Conservation (phyloP, 1,140 invertebrate genomes). For the Panulirus ornatus region DNA sequence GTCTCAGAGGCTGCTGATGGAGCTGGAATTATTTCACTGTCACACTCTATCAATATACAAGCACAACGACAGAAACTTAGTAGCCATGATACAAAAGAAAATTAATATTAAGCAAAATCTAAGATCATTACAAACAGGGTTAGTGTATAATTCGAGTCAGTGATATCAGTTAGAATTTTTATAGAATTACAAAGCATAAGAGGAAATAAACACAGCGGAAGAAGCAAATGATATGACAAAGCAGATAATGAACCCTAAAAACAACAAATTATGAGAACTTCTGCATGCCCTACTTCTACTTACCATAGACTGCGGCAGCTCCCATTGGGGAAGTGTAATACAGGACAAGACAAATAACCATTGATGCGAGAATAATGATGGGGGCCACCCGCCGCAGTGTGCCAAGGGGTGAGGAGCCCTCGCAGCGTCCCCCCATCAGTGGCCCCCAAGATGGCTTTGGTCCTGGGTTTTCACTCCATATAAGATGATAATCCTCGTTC, state of each 20-base stretch:
- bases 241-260: too few relatives aligned
- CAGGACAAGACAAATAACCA: slow-evolving; percentile 54
- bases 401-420: slow-evolving; percentile 42
- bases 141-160: not conserved
- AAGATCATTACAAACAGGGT: not conserved
- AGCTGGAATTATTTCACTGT: slow-evolving; percentile 60
- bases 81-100: not conserved
- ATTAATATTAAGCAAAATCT: not conserved
- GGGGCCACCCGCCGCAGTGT: slow-evolving; percentile 63
- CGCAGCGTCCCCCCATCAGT: slow-evolving; percentile 63
- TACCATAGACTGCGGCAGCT: slow-evolving; percentile 60
- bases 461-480: slow-evolving; percentile 41
- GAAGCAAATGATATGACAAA: too few relatives aligned
- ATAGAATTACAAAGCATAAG: not conserved
- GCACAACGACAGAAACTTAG: not conserved
- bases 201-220: too few relatives aligned
- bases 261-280: too few relatives aligned
- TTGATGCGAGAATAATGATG: slow-evolving; percentile 51
- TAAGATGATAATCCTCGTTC: slow-evolving; percentile 37
- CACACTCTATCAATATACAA: slow-evolving; percentile 29
- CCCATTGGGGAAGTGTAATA: slow-evolving; percentile 61
- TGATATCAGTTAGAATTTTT: not conserved
- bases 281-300: not conserved
- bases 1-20: slow-evolving; percentile 64
- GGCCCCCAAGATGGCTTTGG: slow-evolving; percentile 40